phyloP scores from a whole-genome alignment of 1,140 invertebrate genomes.

The Protaetia brevitarsis region DNA sequence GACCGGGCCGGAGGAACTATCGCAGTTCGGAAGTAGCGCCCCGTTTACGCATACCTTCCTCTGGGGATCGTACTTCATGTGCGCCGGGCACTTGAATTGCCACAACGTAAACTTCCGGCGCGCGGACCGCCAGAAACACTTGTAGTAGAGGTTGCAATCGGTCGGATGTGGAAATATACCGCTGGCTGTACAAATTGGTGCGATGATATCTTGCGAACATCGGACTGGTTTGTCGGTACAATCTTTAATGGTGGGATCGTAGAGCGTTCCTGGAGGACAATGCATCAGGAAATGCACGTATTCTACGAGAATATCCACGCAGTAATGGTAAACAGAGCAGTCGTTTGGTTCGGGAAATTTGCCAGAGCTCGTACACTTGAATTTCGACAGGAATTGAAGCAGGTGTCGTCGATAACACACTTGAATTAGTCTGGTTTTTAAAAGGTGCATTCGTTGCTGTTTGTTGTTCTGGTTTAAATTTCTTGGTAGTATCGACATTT shows the following conservation, averaged over 20 bases:
- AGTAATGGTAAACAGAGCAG: conserved; percentile 35
- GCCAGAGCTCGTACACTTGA: conserved; percentile 22
- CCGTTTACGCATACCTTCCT: conserved; percentile 25
- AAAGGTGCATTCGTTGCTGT: too few relatives aligned
- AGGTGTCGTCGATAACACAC: too few relatives aligned
- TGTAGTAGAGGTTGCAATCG: conserved; percentile 40
- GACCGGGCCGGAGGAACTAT: background rate
- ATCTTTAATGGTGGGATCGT: conserved; percentile 31
- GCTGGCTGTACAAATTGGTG: conserved; percentile 31
- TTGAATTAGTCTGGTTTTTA: too few relatives aligned
- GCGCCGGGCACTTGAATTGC: conserved; percentile 35
- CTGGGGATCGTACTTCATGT: conserved; percentile 27
- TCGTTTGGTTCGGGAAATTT: conserved; percentile 37
- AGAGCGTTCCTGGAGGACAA: conserved; percentile 35
- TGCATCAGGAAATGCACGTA: conserved; percentile 28
- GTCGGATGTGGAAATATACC: conserved; percentile 35
- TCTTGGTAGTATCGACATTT: background rate
- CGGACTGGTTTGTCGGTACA: conserved; percentile 41
- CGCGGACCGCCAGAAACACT: conserved; percentile 35
- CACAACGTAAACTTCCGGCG: conserved; percentile 30
- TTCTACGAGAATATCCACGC: conserved; percentile 28
- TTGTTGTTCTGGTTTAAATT: too few relatives aligned
- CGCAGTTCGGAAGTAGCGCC: background rate
- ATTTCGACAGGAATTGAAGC: background rate
- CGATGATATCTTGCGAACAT: conserved; percentile 35